Evolutionary conservation across 2,113 vertebrate species (phyloP), one percentile per base, ranked within the genome.

Genomic region (Istiophorus platypterus): DNA sequence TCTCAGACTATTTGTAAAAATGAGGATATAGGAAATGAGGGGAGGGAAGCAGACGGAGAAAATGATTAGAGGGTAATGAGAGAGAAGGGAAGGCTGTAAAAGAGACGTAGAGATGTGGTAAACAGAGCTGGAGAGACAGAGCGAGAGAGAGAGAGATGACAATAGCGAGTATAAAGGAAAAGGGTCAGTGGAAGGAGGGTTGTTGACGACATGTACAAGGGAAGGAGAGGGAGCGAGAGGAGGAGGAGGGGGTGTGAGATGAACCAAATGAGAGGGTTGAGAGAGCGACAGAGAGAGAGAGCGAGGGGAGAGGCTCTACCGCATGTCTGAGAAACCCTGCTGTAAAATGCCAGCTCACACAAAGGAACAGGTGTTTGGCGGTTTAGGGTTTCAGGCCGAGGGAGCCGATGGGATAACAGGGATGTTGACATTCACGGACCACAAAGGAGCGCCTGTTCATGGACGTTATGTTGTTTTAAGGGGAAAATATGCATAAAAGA

Each of bases 321-420:
- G 90, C 85, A 62, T 91, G 91, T 88, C 88, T 90, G 87, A 90
- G 86, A 93, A 89, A 84, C 57, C 54, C 89, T 88, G 86, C 89
- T 93, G 89, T 86, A 91, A 94, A 95, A 95, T 90, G 89, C 86
- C 90, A 91, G 89, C 86, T 86, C 85, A 74, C 89, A 95, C 94
- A 95, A 95, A 95, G 81, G 93, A 95, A 94, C 95, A 96, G 95
- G 95, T 96, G 95, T 95, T 93, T 89, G 90, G 71, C 4, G 89
- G 94, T 95, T 85, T 95, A 89, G 80, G 84, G 93, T 96, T 96
- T 94, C 95, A 88, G 86, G 68, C 89, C 61, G 78, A 89, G 82
- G 80, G 86, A 90, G 24, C 88, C 87, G 88, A 92, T 63, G 86
- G 91, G 88, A 92, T 91, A 92, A 93, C 90, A 84, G 92, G 88